Conservation (phyloP, 2,113 vertebrate genomes). For the Corvus cornix region DNA sequence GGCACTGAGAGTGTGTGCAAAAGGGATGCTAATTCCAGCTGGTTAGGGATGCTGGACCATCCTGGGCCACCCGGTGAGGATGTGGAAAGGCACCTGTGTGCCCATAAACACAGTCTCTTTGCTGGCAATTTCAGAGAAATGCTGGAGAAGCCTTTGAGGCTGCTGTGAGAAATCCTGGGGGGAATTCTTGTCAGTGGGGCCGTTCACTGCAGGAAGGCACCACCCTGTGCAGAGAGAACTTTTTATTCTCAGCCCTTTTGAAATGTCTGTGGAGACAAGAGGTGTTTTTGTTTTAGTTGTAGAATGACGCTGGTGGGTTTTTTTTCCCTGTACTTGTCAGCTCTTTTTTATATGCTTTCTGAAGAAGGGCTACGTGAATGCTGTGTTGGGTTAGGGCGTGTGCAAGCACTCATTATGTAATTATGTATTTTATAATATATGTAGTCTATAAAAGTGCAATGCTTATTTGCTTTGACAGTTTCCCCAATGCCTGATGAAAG, state of each 20-base stretch:
- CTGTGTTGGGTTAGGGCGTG: neutral
- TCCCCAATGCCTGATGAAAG: neutral
- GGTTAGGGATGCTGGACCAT: neutral
- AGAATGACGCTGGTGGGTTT: neutral
- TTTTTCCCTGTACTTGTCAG: neutral
- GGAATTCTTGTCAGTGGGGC: neutral
- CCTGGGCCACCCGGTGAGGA: no score
- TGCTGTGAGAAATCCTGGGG: neutral
- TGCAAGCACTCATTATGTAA: neutral
- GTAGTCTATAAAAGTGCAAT: neutral
- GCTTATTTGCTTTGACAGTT: neutral
- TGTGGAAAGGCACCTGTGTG: neutral
- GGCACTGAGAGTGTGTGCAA: neutral
- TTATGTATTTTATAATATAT: neutral
- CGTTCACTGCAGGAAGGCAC: neutral
- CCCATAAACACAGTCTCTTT: fast-evolving
- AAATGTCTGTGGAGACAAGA: neutral
- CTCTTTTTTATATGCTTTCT: neutral
- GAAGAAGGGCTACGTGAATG: neutral
- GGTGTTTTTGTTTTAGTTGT: neutral
- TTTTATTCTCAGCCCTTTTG: neutral
- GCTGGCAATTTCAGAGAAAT: neutral
- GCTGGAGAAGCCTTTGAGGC: neutral
- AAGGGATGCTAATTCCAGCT: neutral
- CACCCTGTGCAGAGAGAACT: neutral